phyloP scores from a whole-genome alignment of 1,140 invertebrate species.

The Macrobrachium nipponense region DNA sequence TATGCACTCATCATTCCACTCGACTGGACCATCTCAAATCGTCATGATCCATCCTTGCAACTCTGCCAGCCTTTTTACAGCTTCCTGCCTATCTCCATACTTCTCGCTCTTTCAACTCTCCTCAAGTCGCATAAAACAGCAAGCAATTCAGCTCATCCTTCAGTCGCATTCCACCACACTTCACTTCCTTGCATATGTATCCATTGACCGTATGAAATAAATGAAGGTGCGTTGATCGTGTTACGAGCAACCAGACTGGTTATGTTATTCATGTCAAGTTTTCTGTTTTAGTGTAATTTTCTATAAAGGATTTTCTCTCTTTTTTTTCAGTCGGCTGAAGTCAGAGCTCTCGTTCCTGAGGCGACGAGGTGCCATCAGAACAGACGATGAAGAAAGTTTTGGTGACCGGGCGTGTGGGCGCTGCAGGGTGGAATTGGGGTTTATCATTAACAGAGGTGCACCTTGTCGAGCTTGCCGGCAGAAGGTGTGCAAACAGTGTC shows the following conservation, averaged over 20 bases:
- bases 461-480: conserved; percentile 77
- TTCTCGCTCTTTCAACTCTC: too few relatives aligned
- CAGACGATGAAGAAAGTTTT: conserved; percentile 43
- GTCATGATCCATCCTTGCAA: too few relatives aligned
- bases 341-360: conserved; percentile 75
- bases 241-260: not conserved
- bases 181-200: too few relatives aligned
- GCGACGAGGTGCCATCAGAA: conserved; percentile 71
- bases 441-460: conserved; percentile 81
- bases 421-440: conserved; percentile 78
- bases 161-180: too few relatives aligned
- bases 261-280: not conserved
- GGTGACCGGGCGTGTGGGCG: conserved; percentile 75
- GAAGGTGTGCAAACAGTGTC: conserved; percentile 80
- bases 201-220: too few relatives aligned
- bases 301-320: not conserved
- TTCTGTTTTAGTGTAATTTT: not conserved
- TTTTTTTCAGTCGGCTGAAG: conserved; percentile 74
- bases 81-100: too few relatives aligned
- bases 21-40: too few relatives aligned
- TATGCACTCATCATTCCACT: too few relatives aligned
- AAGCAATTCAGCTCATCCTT: too few relatives aligned
- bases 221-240: too few relatives aligned
- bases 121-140: too few relatives aligned
- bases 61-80: too few relatives aligned